Conservation (phyloP, 2,113 vertebrate species). For the Synchiropus splendidus region DNA sequence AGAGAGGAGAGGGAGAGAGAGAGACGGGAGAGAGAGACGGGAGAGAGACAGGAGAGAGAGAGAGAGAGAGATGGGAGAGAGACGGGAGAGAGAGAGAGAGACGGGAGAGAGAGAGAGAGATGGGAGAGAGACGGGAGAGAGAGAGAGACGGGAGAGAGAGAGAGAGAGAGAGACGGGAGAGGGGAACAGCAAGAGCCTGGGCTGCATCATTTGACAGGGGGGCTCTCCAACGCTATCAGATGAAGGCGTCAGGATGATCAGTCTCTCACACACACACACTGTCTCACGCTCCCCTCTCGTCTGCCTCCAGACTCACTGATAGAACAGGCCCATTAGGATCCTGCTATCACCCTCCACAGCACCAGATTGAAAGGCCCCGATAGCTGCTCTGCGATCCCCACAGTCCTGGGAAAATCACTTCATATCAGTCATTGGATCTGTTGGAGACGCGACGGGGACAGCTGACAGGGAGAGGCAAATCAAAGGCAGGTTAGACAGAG, state of each 20-base stretch:
- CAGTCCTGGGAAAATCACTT: constrained; percentile 74
- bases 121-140: too few relatives aligned
- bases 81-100: too few relatives aligned
- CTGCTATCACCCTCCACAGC: constrained; percentile 82
- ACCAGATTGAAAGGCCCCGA: constrained; percentile 84
- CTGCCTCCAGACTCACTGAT: constrained; percentile 70
- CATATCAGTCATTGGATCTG: constrained; percentile 83
- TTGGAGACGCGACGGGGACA: constrained; percentile 46
- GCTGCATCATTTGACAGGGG: constrained; percentile 83
- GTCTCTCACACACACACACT: constrained; percentile 59
- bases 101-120: too few relatives aligned
- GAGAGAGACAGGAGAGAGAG: too few relatives aligned
- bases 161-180: constrained; percentile 17
- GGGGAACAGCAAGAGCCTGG: constrained; percentile 68
- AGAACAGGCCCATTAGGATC: constrained; percentile 85
- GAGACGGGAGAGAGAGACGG: too few relatives aligned
- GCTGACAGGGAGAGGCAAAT: constrained; percentile 26
- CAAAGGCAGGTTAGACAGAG: constrained; percentile 50
- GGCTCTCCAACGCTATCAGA: constrained; percentile 82
- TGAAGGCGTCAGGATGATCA: constrained; percentile 73
- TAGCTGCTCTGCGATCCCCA: constrained; percentile 72
- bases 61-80: too few relatives aligned
- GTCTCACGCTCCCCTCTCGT: constrained; percentile 33
- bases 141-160: constrained; percentile 7
- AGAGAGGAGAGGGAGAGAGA: too few relatives aligned